phyloP scores from a whole-genome alignment of 2,888 invertebrate species.

The Rhingia campestris region DNA sequence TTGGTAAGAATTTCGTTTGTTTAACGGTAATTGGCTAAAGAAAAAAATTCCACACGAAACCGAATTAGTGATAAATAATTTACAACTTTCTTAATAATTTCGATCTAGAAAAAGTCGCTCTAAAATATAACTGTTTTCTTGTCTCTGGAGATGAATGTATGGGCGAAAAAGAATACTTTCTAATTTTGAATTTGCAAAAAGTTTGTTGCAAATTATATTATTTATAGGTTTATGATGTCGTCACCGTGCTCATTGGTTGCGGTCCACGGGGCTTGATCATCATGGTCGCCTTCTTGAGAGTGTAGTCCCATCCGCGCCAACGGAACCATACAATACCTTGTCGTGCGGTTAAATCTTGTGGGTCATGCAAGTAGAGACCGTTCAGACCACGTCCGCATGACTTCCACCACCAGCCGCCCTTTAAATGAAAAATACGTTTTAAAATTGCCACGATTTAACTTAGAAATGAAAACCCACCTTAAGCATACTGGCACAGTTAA shows the following conservation, averaged over 20 bases:
- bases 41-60: conserved; percentile 53
- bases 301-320: conserved; percentile 97
- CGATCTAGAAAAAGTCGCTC: conserved; percentile 17
- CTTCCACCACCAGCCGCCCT: conserved; percentile 98
- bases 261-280: conserved; percentile 90
- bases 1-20: conserved; percentile 52
- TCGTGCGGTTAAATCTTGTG: conserved; percentile 93
- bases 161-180: conserved; percentile 63
- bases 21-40: conserved; percentile 65
- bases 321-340: conserved; percentile 98
- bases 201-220: conserved; percentile 43
- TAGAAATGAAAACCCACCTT: conserved; percentile 83
- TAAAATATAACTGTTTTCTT: conserved; percentile 31
- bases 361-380: conserved; percentile 94
- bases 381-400: conserved; percentile 95
- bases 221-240: conserved; percentile 65
- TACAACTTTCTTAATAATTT: conserved; percentile 48
- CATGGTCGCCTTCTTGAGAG: conserved; percentile 93
- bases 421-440: conserved; percentile 11
- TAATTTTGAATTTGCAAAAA: conserved; percentile 57
- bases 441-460: not conserved
- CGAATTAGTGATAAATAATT: conserved; percentile 41
- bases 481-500: conserved; percentile 96
- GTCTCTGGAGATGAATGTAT: conserved; percentile 52
- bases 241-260: conserved; percentile 78